Evolutionary conservation across 2,888 invertebrate genomes (phyloP).

Genomic region (Dascillus cervinus): DNA sequence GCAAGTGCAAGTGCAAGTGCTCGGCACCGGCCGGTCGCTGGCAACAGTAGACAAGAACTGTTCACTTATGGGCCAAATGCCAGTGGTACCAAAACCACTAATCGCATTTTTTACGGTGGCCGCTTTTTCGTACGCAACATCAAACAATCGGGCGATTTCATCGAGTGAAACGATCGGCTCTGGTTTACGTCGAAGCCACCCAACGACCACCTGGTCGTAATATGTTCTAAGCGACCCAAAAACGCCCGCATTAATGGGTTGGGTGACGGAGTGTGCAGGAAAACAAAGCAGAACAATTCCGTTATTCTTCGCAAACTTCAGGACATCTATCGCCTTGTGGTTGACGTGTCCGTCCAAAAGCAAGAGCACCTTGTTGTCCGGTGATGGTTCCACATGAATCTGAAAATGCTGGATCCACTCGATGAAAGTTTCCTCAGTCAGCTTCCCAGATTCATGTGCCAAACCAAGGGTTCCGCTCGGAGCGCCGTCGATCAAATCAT

Average conservation of each 20-base stretch:
- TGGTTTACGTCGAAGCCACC: neutral
- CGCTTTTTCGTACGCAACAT: constrained; percentile 2
- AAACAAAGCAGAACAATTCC: constrained; percentile 22
- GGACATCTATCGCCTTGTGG: constrained; percentile 3
- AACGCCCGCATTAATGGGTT: constrained; percentile 1
- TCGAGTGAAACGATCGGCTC: constrained; percentile 1
- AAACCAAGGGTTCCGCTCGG: constrained; percentile 23
- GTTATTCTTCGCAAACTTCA: constrained; percentile 30
- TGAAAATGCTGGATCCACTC: constrained; percentile 22
- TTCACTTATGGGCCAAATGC: neutral
- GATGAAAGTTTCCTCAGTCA: constrained; percentile 6
- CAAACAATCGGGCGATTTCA: constrained; percentile 3
- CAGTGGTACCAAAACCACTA: constrained; percentile 1
- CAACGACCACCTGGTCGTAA: constrained; percentile 3
- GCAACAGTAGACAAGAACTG: no score
- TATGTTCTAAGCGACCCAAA: constrained; percentile 1
- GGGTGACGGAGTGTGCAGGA: constrained; percentile 9
- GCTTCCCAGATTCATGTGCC: constrained; percentile 6
- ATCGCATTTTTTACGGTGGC: constrained; percentile 2
- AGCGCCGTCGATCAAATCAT: constrained; percentile 28
- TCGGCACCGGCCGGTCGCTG: no score
- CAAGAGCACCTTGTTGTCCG: constrained; percentile 2
- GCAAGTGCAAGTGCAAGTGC: no score
- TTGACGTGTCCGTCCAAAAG: constrained; percentile 3
- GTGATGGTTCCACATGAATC: constrained; percentile 1